Conservation (phyloP, 2,797 vertebrate species). For the Tragelaphus oryx region DNA sequence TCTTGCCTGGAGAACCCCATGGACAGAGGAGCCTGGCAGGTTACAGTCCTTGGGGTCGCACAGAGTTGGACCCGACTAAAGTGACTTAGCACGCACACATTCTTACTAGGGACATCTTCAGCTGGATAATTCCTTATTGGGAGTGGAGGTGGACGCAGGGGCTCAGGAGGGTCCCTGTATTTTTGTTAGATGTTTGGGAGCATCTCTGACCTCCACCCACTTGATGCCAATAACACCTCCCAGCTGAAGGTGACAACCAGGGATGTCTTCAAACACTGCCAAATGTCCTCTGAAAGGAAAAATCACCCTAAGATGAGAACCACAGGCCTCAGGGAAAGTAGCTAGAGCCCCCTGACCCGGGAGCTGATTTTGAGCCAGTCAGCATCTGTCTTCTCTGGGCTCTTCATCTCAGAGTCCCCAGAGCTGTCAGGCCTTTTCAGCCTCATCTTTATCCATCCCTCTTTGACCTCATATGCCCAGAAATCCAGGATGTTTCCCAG, state of each 20-base stretch:
- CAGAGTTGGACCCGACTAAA: background rate
- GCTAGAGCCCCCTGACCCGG: background rate
- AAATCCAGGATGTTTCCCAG: background rate
- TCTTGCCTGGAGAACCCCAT: background rate
- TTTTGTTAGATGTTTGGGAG: background rate
- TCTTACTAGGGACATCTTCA: background rate
- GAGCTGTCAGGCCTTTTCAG: background rate
- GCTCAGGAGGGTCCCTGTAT: background rate
- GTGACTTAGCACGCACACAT: background rate
- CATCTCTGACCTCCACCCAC: background rate
- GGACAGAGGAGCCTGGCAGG: background rate
- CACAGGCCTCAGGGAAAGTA: background rate
- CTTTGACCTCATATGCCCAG: background rate
- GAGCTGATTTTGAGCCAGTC: background rate
- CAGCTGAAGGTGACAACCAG: background rate
- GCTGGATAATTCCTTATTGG: background rate
- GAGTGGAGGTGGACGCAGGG: background rate
- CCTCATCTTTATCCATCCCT: background rate
- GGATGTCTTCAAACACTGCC: background rate
- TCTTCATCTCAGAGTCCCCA: background rate
- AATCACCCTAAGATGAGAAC: background rate
- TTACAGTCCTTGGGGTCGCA: background rate
- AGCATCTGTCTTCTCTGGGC: background rate
- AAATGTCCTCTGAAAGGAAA: background rate
- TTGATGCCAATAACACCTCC: background rate